Evolutionary conservation across 2,888 invertebrate genomes (phyloP), one percentile per base, ranked within the genome.

Genomic region (Proisotoma minuta): DNA sequence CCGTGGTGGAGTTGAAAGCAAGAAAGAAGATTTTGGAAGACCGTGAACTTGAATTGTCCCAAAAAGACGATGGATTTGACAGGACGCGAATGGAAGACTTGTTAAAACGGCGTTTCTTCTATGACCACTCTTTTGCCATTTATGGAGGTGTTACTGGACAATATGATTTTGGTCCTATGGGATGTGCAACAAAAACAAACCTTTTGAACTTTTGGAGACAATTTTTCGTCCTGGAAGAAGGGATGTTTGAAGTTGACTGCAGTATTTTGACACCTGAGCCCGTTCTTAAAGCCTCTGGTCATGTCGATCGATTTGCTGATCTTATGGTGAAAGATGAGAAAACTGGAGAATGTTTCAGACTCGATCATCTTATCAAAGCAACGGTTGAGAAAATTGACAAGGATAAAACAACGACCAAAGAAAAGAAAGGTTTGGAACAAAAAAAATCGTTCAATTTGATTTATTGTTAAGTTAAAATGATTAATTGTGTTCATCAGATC

Each of bases 91-190:
- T 99, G 90, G 98, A 99, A 79, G 98, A 99, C 81, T 82, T 99
- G 3, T 82, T 99, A 40, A 98, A 97, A 77, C 84, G 98, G 72
- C 84, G 97, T 70, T 99, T 99, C 79, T 99, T 98, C 79, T 95
- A 88, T 79, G 98, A 98, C 77, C 97, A 97, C 77, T 96, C 97
- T 0, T 99, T 99, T 81, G 94, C 98, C 1, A 99, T 99, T 75
- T 99, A 99, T 81, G 99, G 99, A 73, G 99, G 98, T 80, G 79
- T 84, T 22, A 80, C 83, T 75, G 85, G 97, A 0, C 92, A 97
- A 76, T 98, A 91, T 79, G 99, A 99, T 80, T 99, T 95, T 78
- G 99, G 99, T 0, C 99, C 99, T 0, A 97, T 99, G 96, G 99
- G 99, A 2, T 99, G 98, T 81, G 95, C 97, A 0, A 85, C 98